Evolutionary conservation across 2,888 invertebrate species (phyloP).

Genomic region (Trichopria drosophilae): DNA sequence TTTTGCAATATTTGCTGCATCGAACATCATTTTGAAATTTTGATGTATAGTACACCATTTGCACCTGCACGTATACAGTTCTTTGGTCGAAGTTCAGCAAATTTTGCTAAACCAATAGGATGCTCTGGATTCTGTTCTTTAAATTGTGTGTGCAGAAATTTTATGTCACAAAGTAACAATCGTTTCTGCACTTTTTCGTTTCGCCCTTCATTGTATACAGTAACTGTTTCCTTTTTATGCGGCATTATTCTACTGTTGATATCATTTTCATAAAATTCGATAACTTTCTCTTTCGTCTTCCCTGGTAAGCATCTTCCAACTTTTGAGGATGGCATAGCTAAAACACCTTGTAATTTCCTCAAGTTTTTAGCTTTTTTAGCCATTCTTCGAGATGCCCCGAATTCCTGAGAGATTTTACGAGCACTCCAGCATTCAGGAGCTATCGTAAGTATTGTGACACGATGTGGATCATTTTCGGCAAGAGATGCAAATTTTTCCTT

Average conservation of each 20-base stretch:
- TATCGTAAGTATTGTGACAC: neutral
- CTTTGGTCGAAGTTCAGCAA: constrained; percentile 11
- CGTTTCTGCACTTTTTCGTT: constrained; percentile 11
- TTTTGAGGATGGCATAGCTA: neutral
- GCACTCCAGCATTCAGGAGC: too few relatives aligned
- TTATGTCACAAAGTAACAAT: constrained; percentile 8
- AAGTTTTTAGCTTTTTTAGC: neutral
- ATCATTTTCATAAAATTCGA: constrained; percentile 11
- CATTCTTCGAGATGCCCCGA: constrained; percentile 2
- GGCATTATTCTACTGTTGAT: constrained; percentile 12
- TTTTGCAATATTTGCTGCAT: constrained; percentile 9
- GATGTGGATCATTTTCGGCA: neutral
- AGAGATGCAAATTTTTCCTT: neutral
- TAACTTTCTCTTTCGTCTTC: neutral
- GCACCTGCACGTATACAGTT: constrained; percentile 16
- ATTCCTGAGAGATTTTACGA: constrained; percentile 3
- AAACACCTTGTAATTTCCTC: neutral
- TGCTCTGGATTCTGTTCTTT: constrained; percentile 2
- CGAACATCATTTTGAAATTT: too few relatives aligned
- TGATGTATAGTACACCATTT: constrained; percentile 10
- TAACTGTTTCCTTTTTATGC: constrained; percentile 9
- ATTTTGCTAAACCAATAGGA: too few relatives aligned
- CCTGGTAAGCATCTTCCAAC: neutral
- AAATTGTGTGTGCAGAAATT: too few relatives aligned
- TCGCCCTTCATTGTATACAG: neutral